Evolutionary conservation across 2,797 vertebrate species (phyloP).

Genomic region (Eulemur mongoz): DNA sequence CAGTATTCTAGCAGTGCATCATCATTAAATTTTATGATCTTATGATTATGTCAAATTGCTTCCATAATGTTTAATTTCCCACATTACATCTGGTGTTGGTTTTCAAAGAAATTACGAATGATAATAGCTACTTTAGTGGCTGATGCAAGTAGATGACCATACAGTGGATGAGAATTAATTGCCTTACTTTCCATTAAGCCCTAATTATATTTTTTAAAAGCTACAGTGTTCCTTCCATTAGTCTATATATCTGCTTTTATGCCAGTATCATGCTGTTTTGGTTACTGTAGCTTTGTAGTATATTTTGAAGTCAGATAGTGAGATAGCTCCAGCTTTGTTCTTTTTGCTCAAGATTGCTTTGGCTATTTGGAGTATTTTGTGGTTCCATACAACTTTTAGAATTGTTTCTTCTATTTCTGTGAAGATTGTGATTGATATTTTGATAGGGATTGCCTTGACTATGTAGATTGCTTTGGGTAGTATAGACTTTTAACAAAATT

Average conservation of each 20-base stretch:
- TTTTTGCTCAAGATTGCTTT: neutral
- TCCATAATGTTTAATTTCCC: constrained; percentile 54
- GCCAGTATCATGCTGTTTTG: neutral
- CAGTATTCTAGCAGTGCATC: neutral
- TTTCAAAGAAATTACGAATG: constrained; percentile 59
- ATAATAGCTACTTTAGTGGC: neutral
- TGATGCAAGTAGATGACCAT: neutral
- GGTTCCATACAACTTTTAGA: neutral
- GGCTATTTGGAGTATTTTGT: neutral
- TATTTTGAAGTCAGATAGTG: neutral
- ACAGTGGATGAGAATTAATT: neutral
- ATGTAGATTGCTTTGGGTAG: neutral
- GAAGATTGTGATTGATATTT: neutral
- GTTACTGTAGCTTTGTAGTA: neutral
- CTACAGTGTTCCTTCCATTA: neutral
- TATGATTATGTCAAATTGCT: constrained; percentile 47
- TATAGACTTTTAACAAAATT: neutral
- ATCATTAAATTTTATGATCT: constrained; percentile 30
- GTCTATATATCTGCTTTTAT: neutral
- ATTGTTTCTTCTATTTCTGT: neutral
- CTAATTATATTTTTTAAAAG: neutral
- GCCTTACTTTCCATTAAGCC: neutral
- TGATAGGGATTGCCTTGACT: neutral
- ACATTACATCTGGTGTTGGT: constrained; percentile 17
- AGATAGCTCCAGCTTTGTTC: neutral